Conservation (phyloP, 1,140 invertebrate genomes). For the Oryzaephilus surinamensis region DNA sequence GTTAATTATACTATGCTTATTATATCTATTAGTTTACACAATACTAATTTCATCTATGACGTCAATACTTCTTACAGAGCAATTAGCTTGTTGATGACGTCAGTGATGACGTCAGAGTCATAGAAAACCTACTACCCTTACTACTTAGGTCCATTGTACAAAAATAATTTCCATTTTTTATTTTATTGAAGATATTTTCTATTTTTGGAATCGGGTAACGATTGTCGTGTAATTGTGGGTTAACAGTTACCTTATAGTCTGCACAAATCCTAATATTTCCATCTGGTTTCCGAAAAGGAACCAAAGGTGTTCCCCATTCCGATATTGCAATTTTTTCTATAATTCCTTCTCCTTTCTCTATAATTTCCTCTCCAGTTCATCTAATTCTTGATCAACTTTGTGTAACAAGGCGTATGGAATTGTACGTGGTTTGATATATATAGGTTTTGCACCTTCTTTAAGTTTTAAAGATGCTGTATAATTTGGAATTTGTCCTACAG, state of each 20-base stretch:
- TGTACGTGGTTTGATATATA: slow-evolving; percentile 6
- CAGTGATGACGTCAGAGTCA: no score
- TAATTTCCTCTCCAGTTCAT: slow-evolving; percentile 11
- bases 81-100: no score
- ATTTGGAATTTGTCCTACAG: not conserved
- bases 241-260: slow-evolving; percentile 30
- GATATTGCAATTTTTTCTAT: slow-evolving; percentile 18
- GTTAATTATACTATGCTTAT: no score
- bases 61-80: no score
- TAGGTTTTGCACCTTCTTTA: not conserved
- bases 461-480: not conserved
- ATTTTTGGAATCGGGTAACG: slow-evolving; percentile 17
- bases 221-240: slow-evolving; percentile 8
- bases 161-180: slow-evolving; percentile 10
- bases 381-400: slow-evolving; percentile 19
- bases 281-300: slow-evolving; percentile 31
- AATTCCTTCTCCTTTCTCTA: no score
- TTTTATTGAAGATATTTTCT: slow-evolving; percentile 13
- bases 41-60: no score
- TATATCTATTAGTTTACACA: no score
- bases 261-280: slow-evolving; percentile 30
- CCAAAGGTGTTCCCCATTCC: slow-evolving; percentile 37
- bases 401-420: slow-evolving; percentile 24
- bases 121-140: no score
- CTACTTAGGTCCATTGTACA: slow-evolving; percentile 18